Percentiles rank a stretch among this genome's conserved stretches.
phyloP scores from a whole-genome alignment of 2,113 vertebrate genomes.

The Campylorhamphus procurvoides region DNA sequence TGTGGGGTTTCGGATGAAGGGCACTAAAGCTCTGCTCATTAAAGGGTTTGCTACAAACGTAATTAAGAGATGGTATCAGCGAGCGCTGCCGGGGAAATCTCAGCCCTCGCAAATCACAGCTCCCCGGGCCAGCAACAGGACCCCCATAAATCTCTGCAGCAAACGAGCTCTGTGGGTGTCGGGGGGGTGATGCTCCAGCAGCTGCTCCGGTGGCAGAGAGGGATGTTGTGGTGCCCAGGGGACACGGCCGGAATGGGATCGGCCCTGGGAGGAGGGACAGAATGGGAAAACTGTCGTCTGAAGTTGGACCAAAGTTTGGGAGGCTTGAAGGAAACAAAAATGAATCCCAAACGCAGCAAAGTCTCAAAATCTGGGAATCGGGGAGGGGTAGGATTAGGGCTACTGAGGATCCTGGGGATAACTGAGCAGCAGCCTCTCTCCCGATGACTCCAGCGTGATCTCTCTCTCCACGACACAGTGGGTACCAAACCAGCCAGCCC shows the following conservation, averaged over 20 bases:
- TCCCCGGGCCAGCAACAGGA: neutral
- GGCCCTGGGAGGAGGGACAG: rapidly evolving
- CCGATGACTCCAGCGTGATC: rapidly evolving
- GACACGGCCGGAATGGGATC: neutral
- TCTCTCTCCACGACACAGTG: rapidly evolving
- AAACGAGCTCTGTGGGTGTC: neutral
- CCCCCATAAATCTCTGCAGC: neutral
- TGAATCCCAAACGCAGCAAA: neutral
- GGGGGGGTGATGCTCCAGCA: rapidly evolving
- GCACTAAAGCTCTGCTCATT: conserved; percentile 54
- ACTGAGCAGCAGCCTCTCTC: neutral
- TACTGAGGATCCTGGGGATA: neutral
- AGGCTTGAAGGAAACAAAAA: neutral
- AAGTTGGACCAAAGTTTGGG: neutral
- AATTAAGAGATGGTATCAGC: conserved; percentile 68
- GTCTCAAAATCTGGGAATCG: neutral
- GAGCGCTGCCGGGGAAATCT: neutral
- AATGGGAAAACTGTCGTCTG: neutral
- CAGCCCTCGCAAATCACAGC: neutral
- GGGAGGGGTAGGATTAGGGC: neutral
- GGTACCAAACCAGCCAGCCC: neutral
- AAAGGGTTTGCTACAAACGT: conserved; percentile 60
- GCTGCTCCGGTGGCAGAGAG: rapidly evolving
- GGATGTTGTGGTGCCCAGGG: rapidly evolving
- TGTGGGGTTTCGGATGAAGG: conserved; percentile 31